Evolutionary conservation across 35 echinoderm and acorn worm species (phyloP), one percentile per base, ranked within the genome.

Genomic region (Apostichopus parvimensis): DNA sequence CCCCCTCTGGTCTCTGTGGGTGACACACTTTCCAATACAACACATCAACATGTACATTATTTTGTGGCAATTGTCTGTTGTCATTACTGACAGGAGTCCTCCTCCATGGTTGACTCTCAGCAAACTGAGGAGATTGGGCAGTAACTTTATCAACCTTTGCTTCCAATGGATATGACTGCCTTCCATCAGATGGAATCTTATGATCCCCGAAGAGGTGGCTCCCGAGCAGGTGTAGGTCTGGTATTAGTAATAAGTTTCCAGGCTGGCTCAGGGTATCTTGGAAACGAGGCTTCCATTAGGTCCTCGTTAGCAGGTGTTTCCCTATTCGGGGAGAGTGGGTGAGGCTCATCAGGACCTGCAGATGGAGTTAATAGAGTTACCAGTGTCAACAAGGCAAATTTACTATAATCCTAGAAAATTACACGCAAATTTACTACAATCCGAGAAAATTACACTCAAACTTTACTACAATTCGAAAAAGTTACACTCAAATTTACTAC

Each of bases 291-390:
- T 20, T 88, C 61, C 4, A 88, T 62, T 5, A 72, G 8, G 53
- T 87, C 83, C 26, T 72, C 34, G 3, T n/a, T 23, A 75, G 5
- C 86, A 8, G 86, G 86, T 53, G 71, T 18, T 28, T 88, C 68
- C n/a, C 59, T 83, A 14, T 66, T 89, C n/a, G 95, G 82, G 8
- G 72, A 88, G 52, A 96, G 90, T 9, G 92, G 90, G 12, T 79
- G 90, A 1, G 92, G 95, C 24, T 91, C 92, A 83, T 96, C 95
- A 15, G 95, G 95, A 9, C 95, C 95, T 96, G 90, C 77, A 77
- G 58, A 82, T 24, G 2, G 34, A 87, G 73, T n/a, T 14, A n/a
- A 93, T 0, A 45, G 34, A 45, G 34, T 45, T 45, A 45, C 34
- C 2, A 45, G 34, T 45, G 34, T 45, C 3, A 45, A 45, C 34